Conservation (phyloP, 35 echinoderm and acorn worm genomes). For the Apostichopus parvimensis region DNA sequence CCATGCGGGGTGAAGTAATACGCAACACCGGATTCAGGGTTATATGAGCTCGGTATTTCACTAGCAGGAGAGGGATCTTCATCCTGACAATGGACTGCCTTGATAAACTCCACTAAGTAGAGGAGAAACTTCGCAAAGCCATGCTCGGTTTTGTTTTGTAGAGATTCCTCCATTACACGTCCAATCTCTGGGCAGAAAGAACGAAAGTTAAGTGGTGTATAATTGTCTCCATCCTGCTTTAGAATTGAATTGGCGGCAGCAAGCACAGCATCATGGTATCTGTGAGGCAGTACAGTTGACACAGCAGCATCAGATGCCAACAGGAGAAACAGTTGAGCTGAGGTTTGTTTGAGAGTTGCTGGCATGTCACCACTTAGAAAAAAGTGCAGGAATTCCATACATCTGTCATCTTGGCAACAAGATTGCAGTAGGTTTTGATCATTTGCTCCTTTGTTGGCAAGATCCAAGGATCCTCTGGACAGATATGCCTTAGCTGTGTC, state of each 20-base stretch:
- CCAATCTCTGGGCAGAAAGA: slow-evolving; percentile 28
- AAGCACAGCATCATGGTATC: background rate
- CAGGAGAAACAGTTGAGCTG: slow-evolving; percentile 1
- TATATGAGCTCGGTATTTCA: slow-evolving; percentile 17
- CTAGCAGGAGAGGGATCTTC: background rate
- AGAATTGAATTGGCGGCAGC: background rate
- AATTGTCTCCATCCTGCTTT: background rate
- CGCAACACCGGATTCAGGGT: slow-evolving; percentile 20
- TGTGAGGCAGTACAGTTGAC: slow-evolving; percentile 22
- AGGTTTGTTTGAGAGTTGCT: background rate
- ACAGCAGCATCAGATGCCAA: slow-evolving; percentile 34
- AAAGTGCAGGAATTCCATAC: background rate
- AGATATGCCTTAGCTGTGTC: slow-evolving; percentile 23
- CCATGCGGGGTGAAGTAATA: slow-evolving; percentile 33
- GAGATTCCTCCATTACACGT: background rate
- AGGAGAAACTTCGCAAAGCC: slow-evolving; percentile 11
- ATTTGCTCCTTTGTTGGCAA: slow-evolving; percentile 6
- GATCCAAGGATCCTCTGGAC: background rate
- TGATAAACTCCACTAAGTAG: slow-evolving; percentile 11
- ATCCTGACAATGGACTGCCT: background rate
- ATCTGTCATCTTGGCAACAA: slow-evolving; percentile 30
- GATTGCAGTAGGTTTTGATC: slow-evolving; percentile 15
- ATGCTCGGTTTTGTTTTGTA: background rate
- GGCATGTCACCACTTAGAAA: slow-evolving; percentile 16
- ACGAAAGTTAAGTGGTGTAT: background rate